Conservation (phyloP, 2,888 invertebrate species). For the Hofmannophila pseudospretella region DNA sequence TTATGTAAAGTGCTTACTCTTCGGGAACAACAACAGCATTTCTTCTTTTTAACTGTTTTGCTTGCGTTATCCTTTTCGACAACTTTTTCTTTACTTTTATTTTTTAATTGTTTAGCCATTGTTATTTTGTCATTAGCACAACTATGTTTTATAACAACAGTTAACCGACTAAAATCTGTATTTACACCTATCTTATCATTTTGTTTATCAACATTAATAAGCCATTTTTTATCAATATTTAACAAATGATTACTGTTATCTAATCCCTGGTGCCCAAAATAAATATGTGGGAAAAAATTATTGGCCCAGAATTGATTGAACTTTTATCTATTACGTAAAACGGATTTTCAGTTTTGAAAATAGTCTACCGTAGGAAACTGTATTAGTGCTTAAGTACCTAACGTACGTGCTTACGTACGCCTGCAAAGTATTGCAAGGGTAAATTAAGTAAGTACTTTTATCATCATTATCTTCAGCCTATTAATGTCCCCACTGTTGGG, state of each 20-base stretch:
- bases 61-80: slow-evolving; percentile 5
- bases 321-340: too few species aligned
- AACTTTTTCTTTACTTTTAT: slow-evolving; percentile 6
- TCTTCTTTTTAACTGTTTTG: neutral
- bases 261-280: neutral
- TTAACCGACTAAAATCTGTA: slow-evolving; percentile 6
- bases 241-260: slow-evolving; percentile 2
- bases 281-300: neutral
- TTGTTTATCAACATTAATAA: too few species aligned
- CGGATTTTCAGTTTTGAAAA: too few species aligned
- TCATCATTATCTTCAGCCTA: too few species aligned
- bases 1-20: slow-evolving; percentile 1
- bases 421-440: too few species aligned
- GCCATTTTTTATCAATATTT: neutral
- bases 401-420: too few species aligned
- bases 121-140: slow-evolving; percentile 3
- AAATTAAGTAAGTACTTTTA: too few species aligned
- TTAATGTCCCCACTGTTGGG: too few species aligned
- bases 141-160: slow-evolving; percentile 1
- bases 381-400: too few species aligned
- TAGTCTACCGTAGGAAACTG: too few species aligned
- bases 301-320: neutral
- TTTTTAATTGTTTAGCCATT: slow-evolving; percentile 11
- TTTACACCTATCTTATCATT: slow-evolving; percentile 2
- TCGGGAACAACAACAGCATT: neutral